Conservation (phyloP, 2,888 invertebrate species). For the Lasioglossum zephyrum region DNA sequence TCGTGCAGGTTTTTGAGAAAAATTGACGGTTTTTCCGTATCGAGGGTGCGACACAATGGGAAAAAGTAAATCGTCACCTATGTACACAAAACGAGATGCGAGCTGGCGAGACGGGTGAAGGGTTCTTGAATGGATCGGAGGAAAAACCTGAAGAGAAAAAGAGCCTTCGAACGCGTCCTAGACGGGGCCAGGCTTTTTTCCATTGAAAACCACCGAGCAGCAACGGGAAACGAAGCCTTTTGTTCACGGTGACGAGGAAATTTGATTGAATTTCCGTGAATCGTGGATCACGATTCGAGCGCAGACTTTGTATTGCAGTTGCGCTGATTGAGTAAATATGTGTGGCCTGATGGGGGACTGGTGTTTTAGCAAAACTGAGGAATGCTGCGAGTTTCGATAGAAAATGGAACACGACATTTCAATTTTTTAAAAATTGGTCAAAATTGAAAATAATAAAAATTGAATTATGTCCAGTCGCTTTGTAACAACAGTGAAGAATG, state of each 20-base stretch:
- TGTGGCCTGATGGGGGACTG: not conserved
- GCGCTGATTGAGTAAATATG: not conserved
- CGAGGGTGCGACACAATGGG: constrained; percentile 5
- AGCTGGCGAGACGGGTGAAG: constrained; percentile 47
- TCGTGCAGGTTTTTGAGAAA: not conserved
- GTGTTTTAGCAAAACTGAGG: not conserved
- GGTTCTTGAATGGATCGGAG: constrained; percentile 27
- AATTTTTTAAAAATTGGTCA: not conserved
- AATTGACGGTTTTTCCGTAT: not conserved
- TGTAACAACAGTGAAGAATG: too few species aligned
- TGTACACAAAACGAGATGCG: constrained; percentile 46
- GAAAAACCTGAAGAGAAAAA: constrained; percentile 44
- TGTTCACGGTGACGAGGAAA: not conserved
- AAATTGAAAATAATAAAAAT: not conserved
- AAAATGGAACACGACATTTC: not conserved
- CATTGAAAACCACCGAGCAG: not conserved
- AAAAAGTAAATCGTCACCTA: constrained; percentile 67
- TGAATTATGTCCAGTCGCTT: not conserved
- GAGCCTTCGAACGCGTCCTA: constrained; percentile 32
- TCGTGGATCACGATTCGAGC: not conserved
- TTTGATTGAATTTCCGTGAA: not conserved
- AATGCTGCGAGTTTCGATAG: not conserved
- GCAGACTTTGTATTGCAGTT: not conserved
- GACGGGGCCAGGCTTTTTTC: not conserved
- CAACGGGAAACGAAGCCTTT: not conserved